Conservation (phyloP, 2,888 invertebrate species). For the Thumatha senex region DNA sequence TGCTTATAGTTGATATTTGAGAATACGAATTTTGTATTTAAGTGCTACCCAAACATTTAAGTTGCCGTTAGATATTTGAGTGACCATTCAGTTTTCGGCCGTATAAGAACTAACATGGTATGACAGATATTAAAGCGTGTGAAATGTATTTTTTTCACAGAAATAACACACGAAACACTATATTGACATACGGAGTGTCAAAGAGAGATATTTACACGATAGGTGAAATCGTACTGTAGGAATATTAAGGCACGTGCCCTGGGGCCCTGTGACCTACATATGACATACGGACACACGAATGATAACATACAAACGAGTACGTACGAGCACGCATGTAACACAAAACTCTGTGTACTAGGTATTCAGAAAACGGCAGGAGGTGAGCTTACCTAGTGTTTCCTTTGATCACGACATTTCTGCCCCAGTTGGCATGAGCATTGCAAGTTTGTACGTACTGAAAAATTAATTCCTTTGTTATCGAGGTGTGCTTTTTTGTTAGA, state of each 20-base stretch:
- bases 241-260: conserved; percentile 33
- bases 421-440: conserved; percentile 55
- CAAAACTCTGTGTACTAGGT: conserved; percentile 48
- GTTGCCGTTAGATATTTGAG: too few relatives aligned
- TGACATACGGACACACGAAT: conserved; percentile 22
- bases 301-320: conserved; percentile 18
- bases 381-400: conserved; percentile 49
- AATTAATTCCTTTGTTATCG: conserved; percentile 52
- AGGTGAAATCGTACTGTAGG: conserved; percentile 21
- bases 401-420: conserved; percentile 61
- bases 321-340: conserved; percentile 20
- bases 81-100: neutral
- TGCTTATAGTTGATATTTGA: too few relatives aligned
- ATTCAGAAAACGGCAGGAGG: conserved; percentile 58
- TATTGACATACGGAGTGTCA: conserved; percentile 9
- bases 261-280: conserved; percentile 49
- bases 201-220: conserved; percentile 26
- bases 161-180: conserved; percentile 5
- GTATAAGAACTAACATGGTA: neutral
- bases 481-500: conserved; percentile 7
- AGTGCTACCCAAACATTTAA: too few relatives aligned
- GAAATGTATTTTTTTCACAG: neutral
- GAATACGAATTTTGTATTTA: too few relatives aligned
- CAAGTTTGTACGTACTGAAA: conserved; percentile 40
- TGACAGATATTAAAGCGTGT: neutral